Percentiles rank a stretch among this genome's conserved stretches.
These are phyloP conservation scores for Toxostoma redivivum DNA, from an alignment of 2,113 vertebrate genomes.

Conservation along the genomic window DNA sequence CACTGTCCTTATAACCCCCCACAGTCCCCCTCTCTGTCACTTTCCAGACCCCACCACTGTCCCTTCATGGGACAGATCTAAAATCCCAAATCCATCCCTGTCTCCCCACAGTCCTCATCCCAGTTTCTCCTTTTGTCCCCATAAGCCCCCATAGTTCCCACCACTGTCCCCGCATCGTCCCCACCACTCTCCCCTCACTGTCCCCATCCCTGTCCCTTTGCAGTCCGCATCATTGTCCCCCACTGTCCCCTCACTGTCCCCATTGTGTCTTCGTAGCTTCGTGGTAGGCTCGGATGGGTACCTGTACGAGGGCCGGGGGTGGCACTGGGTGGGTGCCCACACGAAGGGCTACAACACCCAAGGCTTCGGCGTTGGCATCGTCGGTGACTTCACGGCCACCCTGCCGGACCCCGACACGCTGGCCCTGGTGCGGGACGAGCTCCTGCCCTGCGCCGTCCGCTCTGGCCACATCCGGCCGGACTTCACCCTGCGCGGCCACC, in stretches of 20 bases:
- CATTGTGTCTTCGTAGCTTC: constrained; percentile 69
- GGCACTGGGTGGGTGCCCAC: constrained; percentile 85
- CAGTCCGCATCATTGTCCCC: too few species aligned
- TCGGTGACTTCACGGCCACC: constrained; percentile 77
- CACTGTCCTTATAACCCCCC: too few species aligned
- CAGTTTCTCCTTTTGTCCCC: not conserved
- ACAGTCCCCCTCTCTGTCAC: not conserved
- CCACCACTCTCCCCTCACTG: not conserved
- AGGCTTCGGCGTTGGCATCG: constrained; percentile 82
- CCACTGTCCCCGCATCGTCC: not conserved
- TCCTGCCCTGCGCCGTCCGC: constrained; percentile 73
- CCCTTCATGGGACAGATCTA: not conserved
- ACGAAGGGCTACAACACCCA: constrained; percentile 80
- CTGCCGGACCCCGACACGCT: constrained; percentile 68
- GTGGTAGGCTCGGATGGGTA: constrained; percentile 86
- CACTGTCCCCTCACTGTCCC: not conserved
- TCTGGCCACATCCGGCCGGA: constrained; percentile 43
- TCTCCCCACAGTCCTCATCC: too few species aligned
- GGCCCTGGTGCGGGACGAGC: constrained; percentile 70
- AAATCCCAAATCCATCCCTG: too few species aligned
- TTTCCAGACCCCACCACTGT: not conserved
- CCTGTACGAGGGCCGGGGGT: constrained; percentile 88
- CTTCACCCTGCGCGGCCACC: constrained; percentile 80
- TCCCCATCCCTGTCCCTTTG: not conserved
- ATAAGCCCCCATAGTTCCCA: not conserved